A percentile compares a stretch with the other conserved stretches of the same genome.
Conservation (phyloP, 1,140 invertebrate genomes). For the Microplitis mediator region DNA sequence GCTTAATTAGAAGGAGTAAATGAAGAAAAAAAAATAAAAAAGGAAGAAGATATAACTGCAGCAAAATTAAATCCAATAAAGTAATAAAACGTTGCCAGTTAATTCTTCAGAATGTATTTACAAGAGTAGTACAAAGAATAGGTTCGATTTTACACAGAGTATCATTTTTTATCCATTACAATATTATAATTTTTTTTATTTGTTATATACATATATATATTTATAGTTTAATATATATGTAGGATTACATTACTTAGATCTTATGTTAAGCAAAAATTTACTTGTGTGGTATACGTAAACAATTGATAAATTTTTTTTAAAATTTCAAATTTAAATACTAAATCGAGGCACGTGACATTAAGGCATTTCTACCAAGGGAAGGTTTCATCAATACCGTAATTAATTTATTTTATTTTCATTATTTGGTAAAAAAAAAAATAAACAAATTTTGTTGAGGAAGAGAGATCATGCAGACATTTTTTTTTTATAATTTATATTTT, state of each 20-base stretch:
- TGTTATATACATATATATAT: slow-evolving; percentile 46
- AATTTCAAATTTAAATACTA: too few species aligned
- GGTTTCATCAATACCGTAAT: slow-evolving; percentile 15
- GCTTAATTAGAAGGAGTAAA: neutral
- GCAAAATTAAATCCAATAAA: neutral
- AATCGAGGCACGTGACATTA: slow-evolving; percentile 55
- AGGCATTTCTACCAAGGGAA: slow-evolving; percentile 52
- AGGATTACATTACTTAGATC: slow-evolving; percentile 11
- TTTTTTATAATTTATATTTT: neutral
- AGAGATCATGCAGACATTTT: neutral
- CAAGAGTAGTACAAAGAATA: slow-evolving; percentile 56
- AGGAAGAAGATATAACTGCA: neutral
- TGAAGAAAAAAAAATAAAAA: neutral
- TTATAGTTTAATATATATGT: slow-evolving; percentile 42
- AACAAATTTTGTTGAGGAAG: neutral
- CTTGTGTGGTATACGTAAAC: slow-evolving; percentile 34
- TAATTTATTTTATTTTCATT: neutral
- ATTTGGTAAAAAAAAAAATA: neutral
- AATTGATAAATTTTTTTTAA: slow-evolving; percentile 44
- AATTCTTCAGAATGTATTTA: slow-evolving; percentile 55
- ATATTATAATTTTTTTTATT: slow-evolving; percentile 27
- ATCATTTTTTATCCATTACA: neutral
- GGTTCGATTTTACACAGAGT: slow-evolving; percentile 50
- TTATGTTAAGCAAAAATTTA: neutral
- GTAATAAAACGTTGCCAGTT: slow-evolving; percentile 13